A percentile compares a stretch with the other conserved stretches of the same genome.
These are phyloP conservation scores for Pandion haliaetus DNA, from an alignment of 2,113 vertebrate species.

Conservation along the genomic window DNA sequence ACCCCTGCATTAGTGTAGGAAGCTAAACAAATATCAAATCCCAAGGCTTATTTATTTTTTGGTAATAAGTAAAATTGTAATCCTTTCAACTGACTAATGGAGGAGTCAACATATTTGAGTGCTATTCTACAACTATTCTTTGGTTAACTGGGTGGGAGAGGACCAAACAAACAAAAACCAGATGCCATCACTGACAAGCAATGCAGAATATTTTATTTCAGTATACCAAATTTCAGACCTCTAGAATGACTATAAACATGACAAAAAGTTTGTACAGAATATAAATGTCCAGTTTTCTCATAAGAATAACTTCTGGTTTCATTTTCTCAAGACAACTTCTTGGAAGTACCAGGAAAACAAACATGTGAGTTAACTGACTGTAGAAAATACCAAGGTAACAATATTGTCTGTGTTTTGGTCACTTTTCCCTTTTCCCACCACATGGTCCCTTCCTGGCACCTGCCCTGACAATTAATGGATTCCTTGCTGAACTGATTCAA, in stretches of 20 bases:
- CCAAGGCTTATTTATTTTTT: not conserved
- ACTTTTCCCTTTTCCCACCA: not conserved
- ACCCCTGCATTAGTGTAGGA: not conserved
- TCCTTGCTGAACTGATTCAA: not conserved
- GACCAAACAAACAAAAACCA: not conserved
- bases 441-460: not conserved
- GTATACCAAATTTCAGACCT: not conserved
- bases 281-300: not conserved
- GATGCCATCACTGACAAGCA: not conserved
- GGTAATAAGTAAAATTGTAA: not conserved
- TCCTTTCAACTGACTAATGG: not conserved
- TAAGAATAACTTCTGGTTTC: not conserved
- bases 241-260: not conserved
- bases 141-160: not conserved
- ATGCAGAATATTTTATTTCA: not conserved
- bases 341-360: not conserved
- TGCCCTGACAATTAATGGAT: not conserved
- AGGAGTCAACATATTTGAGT: not conserved
- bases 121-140: not conserved
- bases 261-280: not conserved
- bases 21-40: not conserved
- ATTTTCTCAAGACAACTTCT: not conserved
- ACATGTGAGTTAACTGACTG: not conserved
- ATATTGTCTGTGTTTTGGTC: not conserved
- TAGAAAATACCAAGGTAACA: not conserved